Conservation (phyloP, 2,888 invertebrate genomes). For the Ischnura elegans region DNA sequence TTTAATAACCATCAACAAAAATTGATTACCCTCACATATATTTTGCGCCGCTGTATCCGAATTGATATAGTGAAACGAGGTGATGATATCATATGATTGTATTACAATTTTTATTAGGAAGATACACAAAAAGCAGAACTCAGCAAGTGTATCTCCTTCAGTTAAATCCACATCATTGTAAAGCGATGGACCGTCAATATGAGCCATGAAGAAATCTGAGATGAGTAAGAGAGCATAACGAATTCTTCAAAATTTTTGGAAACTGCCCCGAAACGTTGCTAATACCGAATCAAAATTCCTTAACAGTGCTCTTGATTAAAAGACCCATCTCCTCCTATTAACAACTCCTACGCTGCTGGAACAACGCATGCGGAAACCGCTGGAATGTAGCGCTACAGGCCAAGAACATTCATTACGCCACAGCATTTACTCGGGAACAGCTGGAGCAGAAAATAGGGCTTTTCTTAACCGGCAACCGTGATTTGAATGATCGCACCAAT, state of each 20-base stretch:
- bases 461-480: neutral
- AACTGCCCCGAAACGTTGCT: neutral
- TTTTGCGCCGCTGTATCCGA: too few species aligned
- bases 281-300: neutral
- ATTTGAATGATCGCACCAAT: neutral
- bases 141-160: too few species aligned
- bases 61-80: too few species aligned
- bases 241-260: neutral
- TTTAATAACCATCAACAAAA: too few species aligned
- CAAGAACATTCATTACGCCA: neutral
- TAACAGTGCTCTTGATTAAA: neutral
- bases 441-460: neutral
- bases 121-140: too few species aligned
- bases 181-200: too few species aligned
- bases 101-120: too few species aligned
- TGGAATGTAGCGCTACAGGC: neutral
- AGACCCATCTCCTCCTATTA: neutral
- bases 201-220: too few species aligned
- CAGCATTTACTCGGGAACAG: neutral
- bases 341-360: constrained; percentile 5
- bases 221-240: too few species aligned
- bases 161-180: too few species aligned
- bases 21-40: too few species aligned
- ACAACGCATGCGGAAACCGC: neutral
- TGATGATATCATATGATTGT: too few species aligned